Conservation (phyloP, 2,113 vertebrate species). For the Ophthalmolycus amberensis region DNA sequence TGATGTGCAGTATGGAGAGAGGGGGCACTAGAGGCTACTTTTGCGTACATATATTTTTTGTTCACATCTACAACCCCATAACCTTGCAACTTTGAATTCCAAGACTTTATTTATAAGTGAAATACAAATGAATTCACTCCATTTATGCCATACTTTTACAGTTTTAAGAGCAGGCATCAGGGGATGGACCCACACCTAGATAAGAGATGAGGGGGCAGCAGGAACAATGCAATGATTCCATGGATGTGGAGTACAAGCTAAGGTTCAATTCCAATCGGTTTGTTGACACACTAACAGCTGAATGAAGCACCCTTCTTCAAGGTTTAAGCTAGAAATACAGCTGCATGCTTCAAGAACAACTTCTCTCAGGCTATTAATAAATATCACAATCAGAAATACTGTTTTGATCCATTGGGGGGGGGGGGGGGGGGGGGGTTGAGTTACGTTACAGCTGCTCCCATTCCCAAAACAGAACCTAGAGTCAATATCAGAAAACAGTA, state of each 20-base stretch:
- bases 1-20: background rate
- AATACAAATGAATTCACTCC: background rate
- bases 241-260: background rate
- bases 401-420: too few relatives aligned
- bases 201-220: background rate
- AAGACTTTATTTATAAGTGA: background rate
- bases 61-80: background rate
- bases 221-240: background rate
- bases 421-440: too few relatives aligned
- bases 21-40: background rate
- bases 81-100: background rate
- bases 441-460: too few relatives aligned
- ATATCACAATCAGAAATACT: too few relatives aligned
- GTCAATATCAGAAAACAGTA: too few relatives aligned
- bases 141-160: background rate
- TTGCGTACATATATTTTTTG: background rate
- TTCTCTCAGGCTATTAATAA: too few relatives aligned
- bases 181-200: background rate
- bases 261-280: background rate
- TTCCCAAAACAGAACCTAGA: too few relatives aligned
- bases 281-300: too few relatives aligned
- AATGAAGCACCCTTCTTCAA: too few relatives aligned
- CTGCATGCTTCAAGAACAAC: too few relatives aligned
- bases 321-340: too few relatives aligned
- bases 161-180: background rate